A percentile compares a stretch with the other conserved stretches of the same genome.
Conservation (phyloP, 2,888 invertebrate genomes). For the Oscheius myriophilus region DNA sequence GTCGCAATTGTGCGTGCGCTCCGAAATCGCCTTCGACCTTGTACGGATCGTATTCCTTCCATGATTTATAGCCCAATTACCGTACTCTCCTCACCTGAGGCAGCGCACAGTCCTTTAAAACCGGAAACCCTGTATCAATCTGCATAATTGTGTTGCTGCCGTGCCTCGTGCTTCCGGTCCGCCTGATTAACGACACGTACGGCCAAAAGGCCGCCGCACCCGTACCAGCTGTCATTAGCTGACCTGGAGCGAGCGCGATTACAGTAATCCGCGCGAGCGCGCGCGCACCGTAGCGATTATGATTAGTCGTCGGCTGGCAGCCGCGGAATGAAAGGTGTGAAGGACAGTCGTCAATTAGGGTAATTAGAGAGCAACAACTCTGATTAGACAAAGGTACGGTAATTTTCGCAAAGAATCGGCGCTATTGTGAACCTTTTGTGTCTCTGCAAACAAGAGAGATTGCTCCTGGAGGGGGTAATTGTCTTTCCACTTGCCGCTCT, state of each 20-base stretch:
- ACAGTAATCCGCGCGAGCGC: slow-evolving; percentile 21
- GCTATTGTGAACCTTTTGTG: not conserved
- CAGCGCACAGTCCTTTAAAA: no score
- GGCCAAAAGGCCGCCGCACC: not conserved
- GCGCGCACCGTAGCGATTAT: not conserved
- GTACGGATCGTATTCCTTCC: slow-evolving; percentile 9
- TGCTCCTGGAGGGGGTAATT: slow-evolving; percentile 5
- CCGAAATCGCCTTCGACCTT: not conserved
- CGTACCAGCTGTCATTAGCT: slow-evolving; percentile 1
- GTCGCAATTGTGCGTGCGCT: no score
- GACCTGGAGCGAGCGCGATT: slow-evolving; percentile 4
- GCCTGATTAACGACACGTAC: not conserved
- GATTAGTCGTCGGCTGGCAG: slow-evolving; percentile 8
- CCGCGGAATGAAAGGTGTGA: not conserved
- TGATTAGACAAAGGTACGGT: slow-evolving; percentile 16
- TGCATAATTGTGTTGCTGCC: no score
- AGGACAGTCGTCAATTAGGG: slow-evolving; percentile 21
- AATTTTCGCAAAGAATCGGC: slow-evolving; percentile 8
- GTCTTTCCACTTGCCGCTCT: slow-evolving; percentile 10
- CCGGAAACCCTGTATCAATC: no score
- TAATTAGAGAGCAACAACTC: slow-evolving; percentile 22
- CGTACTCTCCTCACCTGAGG: not conserved
- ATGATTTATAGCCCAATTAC: slow-evolving; percentile 27
- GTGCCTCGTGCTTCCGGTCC: no score
- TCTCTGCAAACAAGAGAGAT: no score